These are phyloP conservation scores for Calycopis cecrops DNA, from an alignment of 1,140 invertebrate species.

Conservation along the genomic window DNA sequence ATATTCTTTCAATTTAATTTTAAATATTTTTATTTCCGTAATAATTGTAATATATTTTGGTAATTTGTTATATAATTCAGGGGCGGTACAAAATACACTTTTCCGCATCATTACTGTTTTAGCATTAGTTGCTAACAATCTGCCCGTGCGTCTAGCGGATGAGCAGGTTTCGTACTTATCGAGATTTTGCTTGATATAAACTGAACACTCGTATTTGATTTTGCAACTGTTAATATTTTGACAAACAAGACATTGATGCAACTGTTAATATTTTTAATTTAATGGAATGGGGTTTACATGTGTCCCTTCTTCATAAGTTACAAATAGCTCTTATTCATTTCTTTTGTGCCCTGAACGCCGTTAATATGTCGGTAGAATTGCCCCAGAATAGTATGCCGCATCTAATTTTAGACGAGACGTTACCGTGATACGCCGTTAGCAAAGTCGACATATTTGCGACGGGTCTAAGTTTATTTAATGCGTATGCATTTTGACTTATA, in stretches of 20 bases:
- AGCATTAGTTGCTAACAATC: too few relatives aligned
- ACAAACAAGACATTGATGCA: not conserved
- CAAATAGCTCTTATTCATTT: constrained; percentile 2
- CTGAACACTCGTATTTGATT: too few relatives aligned
- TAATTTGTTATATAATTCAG: too few relatives aligned
- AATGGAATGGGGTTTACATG: not conserved
- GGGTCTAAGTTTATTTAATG: not conserved
- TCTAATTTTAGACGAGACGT: not conserved
- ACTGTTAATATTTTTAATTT: not conserved
- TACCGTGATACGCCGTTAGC: not conserved
- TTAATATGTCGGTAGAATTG: not conserved
- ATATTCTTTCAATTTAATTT: too few relatives aligned
- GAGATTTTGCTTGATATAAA: too few relatives aligned
- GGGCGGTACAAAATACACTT: too few relatives aligned
- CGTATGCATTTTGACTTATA: not conserved
- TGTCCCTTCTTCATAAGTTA: not conserved
- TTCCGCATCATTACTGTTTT: too few relatives aligned
- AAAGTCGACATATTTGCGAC: not conserved
- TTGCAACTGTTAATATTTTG: too few relatives aligned
- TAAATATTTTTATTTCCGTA: too few relatives aligned
- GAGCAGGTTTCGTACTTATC: too few relatives aligned
- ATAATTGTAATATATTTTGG: too few relatives aligned
- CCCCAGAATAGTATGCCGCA: constrained; percentile 2
- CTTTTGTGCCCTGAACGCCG: not conserved
- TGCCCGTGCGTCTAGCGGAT: too few relatives aligned